Conservation (phyloP, 2,888 invertebrate species). For the Drosophila crucigera region DNA sequence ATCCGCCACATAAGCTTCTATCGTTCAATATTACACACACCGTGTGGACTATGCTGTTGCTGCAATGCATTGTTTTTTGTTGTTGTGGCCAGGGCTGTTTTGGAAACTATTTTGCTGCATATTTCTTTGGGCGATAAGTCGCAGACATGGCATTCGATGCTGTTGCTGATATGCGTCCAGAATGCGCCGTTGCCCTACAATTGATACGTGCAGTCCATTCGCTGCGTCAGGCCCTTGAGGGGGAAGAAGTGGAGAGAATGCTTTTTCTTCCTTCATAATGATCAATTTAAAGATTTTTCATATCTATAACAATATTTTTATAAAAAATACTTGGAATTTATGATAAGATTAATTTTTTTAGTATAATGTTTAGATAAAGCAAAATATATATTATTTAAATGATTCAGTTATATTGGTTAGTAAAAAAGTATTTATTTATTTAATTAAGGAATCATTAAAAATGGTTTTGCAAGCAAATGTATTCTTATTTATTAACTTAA, state of each 20-base stretch:
- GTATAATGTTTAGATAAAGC: neutral
- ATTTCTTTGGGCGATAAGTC: constrained; percentile 82
- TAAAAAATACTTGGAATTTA: neutral
- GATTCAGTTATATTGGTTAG: neutral
- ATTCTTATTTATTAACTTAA: neutral
- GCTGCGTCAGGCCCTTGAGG: constrained; percentile 16
- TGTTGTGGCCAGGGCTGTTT: constrained; percentile 3
- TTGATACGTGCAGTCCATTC: constrained; percentile 50
- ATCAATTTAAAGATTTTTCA: neutral
- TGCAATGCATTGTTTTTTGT: constrained; percentile 32
- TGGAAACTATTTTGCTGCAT: constrained; percentile 74
- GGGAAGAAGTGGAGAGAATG: neutral
- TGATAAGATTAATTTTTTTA: neutral
- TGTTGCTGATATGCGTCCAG: constrained; percentile 53
- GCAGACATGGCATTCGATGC: constrained; percentile 81
- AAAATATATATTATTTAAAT: too few relatives aligned
- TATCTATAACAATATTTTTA: neutral
- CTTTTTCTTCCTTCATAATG: too few relatives aligned
- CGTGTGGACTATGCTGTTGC: constrained; percentile 11
- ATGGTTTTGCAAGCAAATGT: neutral
- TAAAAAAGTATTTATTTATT: neutral
- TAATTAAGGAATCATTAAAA: neutral
- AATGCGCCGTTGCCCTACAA: constrained; percentile 55
- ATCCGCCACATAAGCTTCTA: constrained; percentile 76
- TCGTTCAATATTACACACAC: constrained; percentile 33